A percentile compares a stretch with the other conserved stretches of the same genome.
Conservation (phyloP, 2,113 vertebrate species). For the Leucosticte australis region DNA sequence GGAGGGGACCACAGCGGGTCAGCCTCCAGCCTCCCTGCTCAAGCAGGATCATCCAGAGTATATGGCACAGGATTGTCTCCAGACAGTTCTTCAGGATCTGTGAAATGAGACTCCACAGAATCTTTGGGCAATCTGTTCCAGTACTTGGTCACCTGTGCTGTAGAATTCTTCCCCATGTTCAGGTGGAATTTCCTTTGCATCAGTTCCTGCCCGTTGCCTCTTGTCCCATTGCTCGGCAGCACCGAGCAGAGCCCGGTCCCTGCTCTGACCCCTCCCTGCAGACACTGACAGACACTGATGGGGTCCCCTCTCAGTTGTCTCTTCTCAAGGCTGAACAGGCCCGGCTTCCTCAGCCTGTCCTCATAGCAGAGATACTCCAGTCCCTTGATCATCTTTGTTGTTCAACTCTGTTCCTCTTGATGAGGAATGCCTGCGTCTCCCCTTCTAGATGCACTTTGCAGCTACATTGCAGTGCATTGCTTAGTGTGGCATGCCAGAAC, state of each 20-base stretch:
- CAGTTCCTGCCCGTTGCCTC: fast-evolving
- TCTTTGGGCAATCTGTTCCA: no score
- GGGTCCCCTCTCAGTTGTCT: fast-evolving
- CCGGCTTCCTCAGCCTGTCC: fast-evolving
- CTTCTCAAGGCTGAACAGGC: fast-evolving
- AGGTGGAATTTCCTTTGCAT: neutral
- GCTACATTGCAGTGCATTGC: no score
- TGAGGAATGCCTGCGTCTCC: neutral
- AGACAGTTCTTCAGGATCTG: no score
- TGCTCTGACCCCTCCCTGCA: neutral
- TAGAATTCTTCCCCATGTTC: neutral
- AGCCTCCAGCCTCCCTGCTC: fast-evolving
- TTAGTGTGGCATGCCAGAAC: fast-evolving
- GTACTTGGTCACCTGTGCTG: neutral
- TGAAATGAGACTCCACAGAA: no score
- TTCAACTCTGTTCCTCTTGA: neutral
- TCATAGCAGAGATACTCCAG: fast-evolving
- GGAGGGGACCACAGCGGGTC: fast-evolving
- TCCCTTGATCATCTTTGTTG: neutral
- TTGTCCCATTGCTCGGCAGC: fast-evolving
- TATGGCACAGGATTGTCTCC: neutral
- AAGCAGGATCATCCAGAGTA: no score
- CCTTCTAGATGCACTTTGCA: no score
- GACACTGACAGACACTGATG: neutral
- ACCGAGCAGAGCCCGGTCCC: neutral